Base-by-base conservation (phyloP, 2,797 vertebrate species). In the Ficedula albicollis region DNA sequence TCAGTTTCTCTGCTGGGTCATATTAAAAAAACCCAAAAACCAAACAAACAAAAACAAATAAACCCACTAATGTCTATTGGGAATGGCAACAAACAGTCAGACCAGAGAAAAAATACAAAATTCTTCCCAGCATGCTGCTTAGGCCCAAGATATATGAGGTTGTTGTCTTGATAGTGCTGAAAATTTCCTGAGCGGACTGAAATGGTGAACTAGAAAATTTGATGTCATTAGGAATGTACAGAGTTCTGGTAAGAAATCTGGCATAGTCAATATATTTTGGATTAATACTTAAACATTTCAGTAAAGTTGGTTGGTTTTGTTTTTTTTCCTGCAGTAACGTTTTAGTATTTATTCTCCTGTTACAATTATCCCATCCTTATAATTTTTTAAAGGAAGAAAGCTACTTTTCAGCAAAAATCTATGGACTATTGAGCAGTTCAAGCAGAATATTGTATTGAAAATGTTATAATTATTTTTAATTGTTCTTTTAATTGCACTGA, bases 321-420 rank as follows among this genome's bases (percentile, higher is more conserved):
- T 2, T 68, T 70, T n/a, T 79, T 72, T 1, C n/a, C n/a, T n/a
- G n/a, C 2, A 13, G 13, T 5, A 34, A 3, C 8, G 3, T 70
- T 79, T 77, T 59, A 54, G 4, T 44, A 4, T 68, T 84, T 84
- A 88, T 5, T 51, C 30, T 84, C 3, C 18, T 78, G 6, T 44
- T 90, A 10, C 3, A 83, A 23, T 55, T n/a, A 39, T 63, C 7
- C 23, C 4, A 69, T 80, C 34, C 67, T 63, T 56, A 21, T 44
- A 39, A 30, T n/a, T 56, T 74, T 68, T 9, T 49, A 27, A 64
- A 83, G 18, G 22, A 18, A 69, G 9, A 43, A 81, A 72, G 1
- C 13, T 58, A 16, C 3, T 58, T 90, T 54, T 56, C 23, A 59
- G 6, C 43, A 29, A 38, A 68, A 54, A 29, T 39, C 3, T 58